Evolutionary conservation across 2,888 invertebrate genomes (phyloP), one percentile per base, ranked within the genome.

Genomic region (Agrotis clavis): DNA sequence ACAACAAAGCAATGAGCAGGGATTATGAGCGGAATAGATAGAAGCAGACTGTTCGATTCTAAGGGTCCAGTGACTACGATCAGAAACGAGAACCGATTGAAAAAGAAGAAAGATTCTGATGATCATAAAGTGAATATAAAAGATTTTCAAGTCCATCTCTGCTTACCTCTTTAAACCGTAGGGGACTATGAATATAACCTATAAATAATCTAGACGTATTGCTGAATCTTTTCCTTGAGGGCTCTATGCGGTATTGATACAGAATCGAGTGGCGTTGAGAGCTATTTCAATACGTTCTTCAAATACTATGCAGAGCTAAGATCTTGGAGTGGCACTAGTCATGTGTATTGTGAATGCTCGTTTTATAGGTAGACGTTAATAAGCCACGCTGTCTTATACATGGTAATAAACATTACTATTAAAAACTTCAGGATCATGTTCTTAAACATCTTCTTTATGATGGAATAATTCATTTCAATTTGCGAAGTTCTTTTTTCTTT

Each of bases 171-270:
- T 35, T 21, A 25, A 63, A 80, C 25, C 18, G 11, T 19, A 19
- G 11, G 1, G 1, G 6, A 60, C 25, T 50, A 53, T 75, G 53
- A 67, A 67, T 51, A 67, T 53, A 53, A 54, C 51, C 13, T 51
- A 54, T 47, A 63, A 47, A 50, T 60, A 61, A 41, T 41, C 41
- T 61, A 64, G 50, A 61, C 60, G 45, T 78, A 78, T 72, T 64
- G 61, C 82, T 78, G 30, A 78, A 78, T 79, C 67, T 82, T 66
- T 82, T 72, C 50, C 79, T 82, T 65, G 48, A 79, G 79, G 67
- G 64, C 67, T 79, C 74, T 79, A 79, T 73, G 53, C 53, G 79
- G 74, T 82, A 79, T 79, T 79, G 83, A 82, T 79, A 82, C 74
- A 79, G 61, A 62, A 67, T 65, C 74, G 61, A 79, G 79, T 82